Conservation (phyloP, 64 coral and sea anemone genomes). For the Actinia equina region DNA sequence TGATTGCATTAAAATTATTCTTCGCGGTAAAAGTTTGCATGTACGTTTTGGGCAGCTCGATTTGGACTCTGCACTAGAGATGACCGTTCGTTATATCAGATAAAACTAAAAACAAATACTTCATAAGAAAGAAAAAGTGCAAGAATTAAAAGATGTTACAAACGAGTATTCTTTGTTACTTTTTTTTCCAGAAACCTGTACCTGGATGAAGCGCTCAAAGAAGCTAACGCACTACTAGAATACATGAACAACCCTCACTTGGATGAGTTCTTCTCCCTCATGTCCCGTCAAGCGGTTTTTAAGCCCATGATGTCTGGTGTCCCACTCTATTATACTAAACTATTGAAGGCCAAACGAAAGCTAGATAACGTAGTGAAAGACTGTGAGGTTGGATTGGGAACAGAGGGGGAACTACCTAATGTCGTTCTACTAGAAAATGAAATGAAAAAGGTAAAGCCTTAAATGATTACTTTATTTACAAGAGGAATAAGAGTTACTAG, state of each 20-base stretch:
- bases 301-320: conserved; percentile 75
- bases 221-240: conserved; percentile 51
- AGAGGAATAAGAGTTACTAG: too few species aligned
- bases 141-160: too few species aligned
- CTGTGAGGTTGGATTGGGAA: background rate
- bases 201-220: conserved; percentile 65
- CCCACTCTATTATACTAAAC: conserved; percentile 47
- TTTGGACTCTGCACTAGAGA: too few species aligned
- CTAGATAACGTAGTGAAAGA: conserved; percentile 56
- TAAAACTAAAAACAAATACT: too few species aligned
- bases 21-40: too few species aligned
- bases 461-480: too few species aligned
- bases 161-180: background rate
- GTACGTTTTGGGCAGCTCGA: too few species aligned
- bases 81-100: too few species aligned
- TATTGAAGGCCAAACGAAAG: conserved; percentile 60
- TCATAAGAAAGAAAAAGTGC: too few species aligned
- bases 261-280: conserved; percentile 47
- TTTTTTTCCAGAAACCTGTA: conserved; percentile 44
- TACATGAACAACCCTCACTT: conserved; percentile 38
- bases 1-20: too few species aligned
- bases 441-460: conserved; percentile 15
- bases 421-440: background rate
- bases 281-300: conserved; percentile 59
- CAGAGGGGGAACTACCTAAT: background rate